A percentile compares a stretch with the other conserved stretches of the same genome.
These are phyloP conservation scores for Hephaestus fuliginosus DNA, from an alignment of 2,797 vertebrate genomes.

Conservation along the genomic window DNA sequence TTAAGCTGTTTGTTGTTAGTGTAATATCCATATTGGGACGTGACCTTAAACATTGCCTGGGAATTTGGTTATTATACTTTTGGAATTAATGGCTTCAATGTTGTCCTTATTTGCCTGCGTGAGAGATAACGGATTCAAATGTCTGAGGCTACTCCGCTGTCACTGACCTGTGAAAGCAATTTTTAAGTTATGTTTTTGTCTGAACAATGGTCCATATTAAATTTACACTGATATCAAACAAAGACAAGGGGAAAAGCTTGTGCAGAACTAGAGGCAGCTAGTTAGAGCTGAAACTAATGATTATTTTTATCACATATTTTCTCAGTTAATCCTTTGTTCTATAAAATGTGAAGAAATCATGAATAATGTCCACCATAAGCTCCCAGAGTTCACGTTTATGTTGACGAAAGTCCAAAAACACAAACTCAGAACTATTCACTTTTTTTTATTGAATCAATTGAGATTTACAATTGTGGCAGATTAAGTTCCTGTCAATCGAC, in stretches of 20 bases:
- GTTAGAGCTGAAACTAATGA: neutral
- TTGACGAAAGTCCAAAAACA: neutral
- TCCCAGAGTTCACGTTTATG: fast-evolving
- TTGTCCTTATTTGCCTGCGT: neutral
- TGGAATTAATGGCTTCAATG: neutral
- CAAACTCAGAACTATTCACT: no score
- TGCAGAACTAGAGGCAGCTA: neutral
- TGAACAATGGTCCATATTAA: neutral
- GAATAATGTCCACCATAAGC: neutral
- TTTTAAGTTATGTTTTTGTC: neutral
- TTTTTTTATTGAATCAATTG: neutral
- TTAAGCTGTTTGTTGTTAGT: neutral
- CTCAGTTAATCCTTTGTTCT: neutral
- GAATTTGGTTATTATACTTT: neutral
- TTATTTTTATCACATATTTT: neutral
- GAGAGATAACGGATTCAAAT: neutral
- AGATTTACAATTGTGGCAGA: neutral
- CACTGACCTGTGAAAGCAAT: neutral
- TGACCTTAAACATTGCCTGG: neutral
- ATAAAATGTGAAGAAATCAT: neutral
- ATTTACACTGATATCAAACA: neutral
- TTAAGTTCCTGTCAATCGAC: neutral
- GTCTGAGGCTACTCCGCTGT: neutral
- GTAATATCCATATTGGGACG: neutral
- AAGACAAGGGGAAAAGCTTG: neutral